Percentiles rank a stretch among this genome's conserved stretches.
Evolutionary conservation across 2,888 invertebrate genomes (phyloP).

Genomic region (Melanchra persicariae): DNA sequence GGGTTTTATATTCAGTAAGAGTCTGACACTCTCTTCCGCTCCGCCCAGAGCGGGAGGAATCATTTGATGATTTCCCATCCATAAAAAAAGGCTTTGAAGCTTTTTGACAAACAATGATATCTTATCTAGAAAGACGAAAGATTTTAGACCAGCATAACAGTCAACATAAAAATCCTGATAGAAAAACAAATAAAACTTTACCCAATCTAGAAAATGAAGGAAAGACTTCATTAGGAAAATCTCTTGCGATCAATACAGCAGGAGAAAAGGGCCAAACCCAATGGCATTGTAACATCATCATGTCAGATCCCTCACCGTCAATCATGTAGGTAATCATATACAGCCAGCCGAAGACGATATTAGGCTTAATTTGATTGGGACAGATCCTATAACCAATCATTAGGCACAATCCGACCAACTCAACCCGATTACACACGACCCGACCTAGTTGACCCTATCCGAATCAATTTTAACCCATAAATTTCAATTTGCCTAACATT

Average conservation of each 20-base stretch:
- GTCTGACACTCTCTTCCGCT: too few relatives aligned
- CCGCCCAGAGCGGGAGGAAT: too few relatives aligned
- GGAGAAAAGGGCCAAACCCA: not conserved
- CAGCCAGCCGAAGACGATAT: conserved; percentile 16
- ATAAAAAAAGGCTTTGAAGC: too few relatives aligned
- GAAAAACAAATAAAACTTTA: too few relatives aligned
- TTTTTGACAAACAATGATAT: too few relatives aligned
- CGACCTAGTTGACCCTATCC: conserved; percentile 19
- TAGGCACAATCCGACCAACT: conserved; percentile 6
- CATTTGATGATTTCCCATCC: too few relatives aligned
- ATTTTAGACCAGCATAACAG: too few relatives aligned
- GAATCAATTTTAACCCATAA: conserved; percentile 7
- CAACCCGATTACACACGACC: conserved; percentile 5
- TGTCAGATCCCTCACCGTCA: not conserved
- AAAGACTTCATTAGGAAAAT: not conserved
- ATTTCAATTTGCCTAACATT: not conserved
- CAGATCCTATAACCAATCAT: conserved; percentile 34
- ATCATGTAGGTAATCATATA: conserved; percentile 10
- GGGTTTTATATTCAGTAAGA: too few relatives aligned
- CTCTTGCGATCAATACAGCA: not conserved
- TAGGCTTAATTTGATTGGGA: conserved; percentile 34
- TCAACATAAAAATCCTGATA: too few relatives aligned
- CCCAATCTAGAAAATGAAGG: not conserved
- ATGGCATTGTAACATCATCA: not conserved
- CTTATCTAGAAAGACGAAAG: too few relatives aligned